Conservation (phyloP, 2,113 vertebrate species). For the Helogale parvula region DNA sequence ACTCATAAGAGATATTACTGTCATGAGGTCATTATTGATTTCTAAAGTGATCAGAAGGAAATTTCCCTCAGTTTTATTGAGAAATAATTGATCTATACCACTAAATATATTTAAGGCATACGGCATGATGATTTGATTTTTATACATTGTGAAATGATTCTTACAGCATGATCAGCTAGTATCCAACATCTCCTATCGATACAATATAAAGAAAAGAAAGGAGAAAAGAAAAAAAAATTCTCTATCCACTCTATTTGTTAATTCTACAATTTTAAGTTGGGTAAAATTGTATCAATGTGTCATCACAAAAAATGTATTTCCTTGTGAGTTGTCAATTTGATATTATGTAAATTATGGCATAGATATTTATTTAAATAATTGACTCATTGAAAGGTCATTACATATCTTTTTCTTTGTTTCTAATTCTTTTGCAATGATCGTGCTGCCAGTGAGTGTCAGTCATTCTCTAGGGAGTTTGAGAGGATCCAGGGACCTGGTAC, state of each 20-base stretch:
- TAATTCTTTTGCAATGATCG: not conserved
- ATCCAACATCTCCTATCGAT: not conserved
- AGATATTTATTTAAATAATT: not conserved
- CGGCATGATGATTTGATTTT: not conserved
- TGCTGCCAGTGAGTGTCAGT: not conserved
- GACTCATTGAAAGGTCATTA: not conserved
- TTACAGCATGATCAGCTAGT: no score
- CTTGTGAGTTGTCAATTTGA: not conserved
- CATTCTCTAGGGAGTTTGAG: not conserved
- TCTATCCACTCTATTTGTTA: not conserved
- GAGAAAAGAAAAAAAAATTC: not conserved
- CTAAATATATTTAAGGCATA: not conserved
- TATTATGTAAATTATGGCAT: not conserved
- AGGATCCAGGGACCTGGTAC: not conserved
- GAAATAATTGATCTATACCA: not conserved
- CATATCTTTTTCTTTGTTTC: not conserved
- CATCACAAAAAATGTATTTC: not conserved
- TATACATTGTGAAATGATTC: not conserved
- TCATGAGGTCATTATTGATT: conserved; percentile 30
- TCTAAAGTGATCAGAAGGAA: conserved; percentile 26
- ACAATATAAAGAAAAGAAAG: not conserved
- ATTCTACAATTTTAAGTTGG: not conserved
- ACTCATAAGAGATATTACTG: not conserved
- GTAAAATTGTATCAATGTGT: not conserved
- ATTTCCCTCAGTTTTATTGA: not conserved